phyloP scores from a whole-genome alignment of 2,888 invertebrate genomes.

The Margaritifera margaritifera region DNA sequence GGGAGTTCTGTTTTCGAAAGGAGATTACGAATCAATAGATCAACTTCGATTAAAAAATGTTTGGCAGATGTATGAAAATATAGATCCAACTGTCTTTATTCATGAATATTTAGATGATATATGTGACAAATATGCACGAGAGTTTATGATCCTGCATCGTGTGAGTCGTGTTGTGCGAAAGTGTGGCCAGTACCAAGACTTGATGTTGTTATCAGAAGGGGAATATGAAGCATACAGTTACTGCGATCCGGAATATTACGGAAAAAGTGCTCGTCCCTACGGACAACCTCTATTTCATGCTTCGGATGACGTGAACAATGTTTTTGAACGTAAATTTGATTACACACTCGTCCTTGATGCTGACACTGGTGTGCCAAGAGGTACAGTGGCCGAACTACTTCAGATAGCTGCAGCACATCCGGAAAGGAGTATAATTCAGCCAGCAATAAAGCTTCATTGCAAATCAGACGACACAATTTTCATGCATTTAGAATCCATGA shows the following conservation, averaged over 20 bases:
- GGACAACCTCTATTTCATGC: conserved; percentile 4
- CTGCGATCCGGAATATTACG: conserved; percentile 54
- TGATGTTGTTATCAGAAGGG: conserved; percentile 64
- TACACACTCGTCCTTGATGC: conserved; percentile 51
- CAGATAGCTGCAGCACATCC: conserved; percentile 62
- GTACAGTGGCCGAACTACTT: conserved; percentile 53
- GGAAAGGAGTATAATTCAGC: conserved; percentile 62
- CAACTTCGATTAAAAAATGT: conserved; percentile 48
- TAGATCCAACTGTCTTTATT: conserved; percentile 48
- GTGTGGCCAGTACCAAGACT: conserved; percentile 66
- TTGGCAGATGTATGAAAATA: conserved; percentile 54
- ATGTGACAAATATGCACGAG: conserved; percentile 55
- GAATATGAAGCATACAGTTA: conserved; percentile 58
- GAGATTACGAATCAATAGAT: conserved; percentile 49
- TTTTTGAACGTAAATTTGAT: conserved; percentile 11
- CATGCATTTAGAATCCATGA: conserved; percentile 62
- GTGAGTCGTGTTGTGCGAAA: conserved; percentile 60
- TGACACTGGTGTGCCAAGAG: conserved; percentile 59
- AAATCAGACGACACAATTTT: conserved; percentile 55
- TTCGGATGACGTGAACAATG: conserved; percentile 7
- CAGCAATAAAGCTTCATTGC: conserved; percentile 59
- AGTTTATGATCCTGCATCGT: conserved; percentile 62
- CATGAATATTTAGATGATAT: conserved; percentile 58
- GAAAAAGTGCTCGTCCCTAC: conserved; percentile 37
- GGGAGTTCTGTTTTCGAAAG: conserved; percentile 52